Conservation (phyloP, 2,888 invertebrate genomes). For the Elmis aenea region DNA sequence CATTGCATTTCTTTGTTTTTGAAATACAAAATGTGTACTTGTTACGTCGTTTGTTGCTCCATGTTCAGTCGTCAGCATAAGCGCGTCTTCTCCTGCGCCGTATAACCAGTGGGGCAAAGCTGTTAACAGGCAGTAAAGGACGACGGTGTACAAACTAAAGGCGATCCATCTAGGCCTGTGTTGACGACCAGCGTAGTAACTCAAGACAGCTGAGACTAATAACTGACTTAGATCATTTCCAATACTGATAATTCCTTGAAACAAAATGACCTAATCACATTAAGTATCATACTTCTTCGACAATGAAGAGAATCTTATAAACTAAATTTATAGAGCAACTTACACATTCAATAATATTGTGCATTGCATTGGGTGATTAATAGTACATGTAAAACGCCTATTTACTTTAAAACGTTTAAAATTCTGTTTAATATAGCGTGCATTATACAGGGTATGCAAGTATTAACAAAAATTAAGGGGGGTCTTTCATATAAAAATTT, state of each 20-base stretch:
- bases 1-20: constrained; percentile 52
- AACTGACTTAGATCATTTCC: constrained; percentile 71
- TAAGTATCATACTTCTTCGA: not conserved
- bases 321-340: too few species aligned
- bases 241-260: constrained; percentile 61
- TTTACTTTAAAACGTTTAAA: too few species aligned
- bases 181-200: constrained; percentile 66
- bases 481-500: too few species aligned
- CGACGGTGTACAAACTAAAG: constrained; percentile 54
- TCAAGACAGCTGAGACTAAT: constrained; percentile 60
- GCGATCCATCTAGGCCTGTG: constrained; percentile 72
- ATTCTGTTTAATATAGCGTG: too few species aligned
- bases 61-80: constrained; percentile 57
- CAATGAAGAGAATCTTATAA: not conserved
- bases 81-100: constrained; percentile 62
- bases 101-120: constrained; percentile 65
- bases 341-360: too few species aligned
- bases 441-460: too few species aligned
- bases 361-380: too few species aligned
- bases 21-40: constrained; percentile 33
- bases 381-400: too few species aligned
- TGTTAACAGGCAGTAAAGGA: constrained; percentile 61
- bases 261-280: not conserved
- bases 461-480: too few species aligned
- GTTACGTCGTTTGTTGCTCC: constrained; percentile 44